These are phyloP conservation scores for Clamator glandarius DNA, from an alignment of 2,797 vertebrate genomes.

Conservation along the genomic window DNA sequence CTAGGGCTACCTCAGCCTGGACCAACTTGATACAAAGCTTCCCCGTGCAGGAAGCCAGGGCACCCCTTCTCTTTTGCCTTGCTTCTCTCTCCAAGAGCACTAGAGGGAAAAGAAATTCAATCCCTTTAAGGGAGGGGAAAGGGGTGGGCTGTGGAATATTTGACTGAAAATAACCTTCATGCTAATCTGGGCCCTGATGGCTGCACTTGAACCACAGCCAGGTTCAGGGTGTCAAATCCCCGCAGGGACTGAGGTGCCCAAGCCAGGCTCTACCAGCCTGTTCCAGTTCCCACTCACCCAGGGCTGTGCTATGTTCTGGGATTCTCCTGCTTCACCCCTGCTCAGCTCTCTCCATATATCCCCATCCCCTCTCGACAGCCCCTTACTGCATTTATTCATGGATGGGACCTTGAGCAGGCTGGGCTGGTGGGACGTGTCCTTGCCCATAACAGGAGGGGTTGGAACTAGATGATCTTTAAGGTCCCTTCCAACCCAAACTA, in stretches of 20 bases:
- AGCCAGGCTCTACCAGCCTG: neutral
- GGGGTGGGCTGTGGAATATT: slow-evolving; percentile 19
- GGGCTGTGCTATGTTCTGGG: accelerated
- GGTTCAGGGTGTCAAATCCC: neutral
- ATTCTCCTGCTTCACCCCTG: neutral
- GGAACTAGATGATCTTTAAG: too few species aligned
- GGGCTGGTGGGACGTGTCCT: too few species aligned
- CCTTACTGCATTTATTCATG: accelerated
- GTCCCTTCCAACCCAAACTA: too few species aligned
- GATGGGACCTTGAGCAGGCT: too few species aligned
- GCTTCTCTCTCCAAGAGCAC: neutral
- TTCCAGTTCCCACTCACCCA: neutral
- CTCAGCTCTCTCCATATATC: neutral
- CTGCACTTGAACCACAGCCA: slow-evolving; percentile 6
- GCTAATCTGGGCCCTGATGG: slow-evolving; percentile 36
- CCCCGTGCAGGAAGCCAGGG: accelerated
- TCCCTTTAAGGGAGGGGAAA: slow-evolving; percentile 19
- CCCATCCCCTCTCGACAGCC: neutral
- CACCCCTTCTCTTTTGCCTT: neutral
- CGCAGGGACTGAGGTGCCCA: accelerated
- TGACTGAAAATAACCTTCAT: slow-evolving; percentile 62
- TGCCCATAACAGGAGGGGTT: too few species aligned
- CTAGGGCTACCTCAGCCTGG: accelerated
- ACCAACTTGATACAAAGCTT: neutral
- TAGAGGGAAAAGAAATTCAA: slow-evolving; percentile 34